These are phyloP conservation scores for Bucco capensis DNA, from an alignment of 2,113 vertebrate genomes.

Conservation along the genomic window DNA sequence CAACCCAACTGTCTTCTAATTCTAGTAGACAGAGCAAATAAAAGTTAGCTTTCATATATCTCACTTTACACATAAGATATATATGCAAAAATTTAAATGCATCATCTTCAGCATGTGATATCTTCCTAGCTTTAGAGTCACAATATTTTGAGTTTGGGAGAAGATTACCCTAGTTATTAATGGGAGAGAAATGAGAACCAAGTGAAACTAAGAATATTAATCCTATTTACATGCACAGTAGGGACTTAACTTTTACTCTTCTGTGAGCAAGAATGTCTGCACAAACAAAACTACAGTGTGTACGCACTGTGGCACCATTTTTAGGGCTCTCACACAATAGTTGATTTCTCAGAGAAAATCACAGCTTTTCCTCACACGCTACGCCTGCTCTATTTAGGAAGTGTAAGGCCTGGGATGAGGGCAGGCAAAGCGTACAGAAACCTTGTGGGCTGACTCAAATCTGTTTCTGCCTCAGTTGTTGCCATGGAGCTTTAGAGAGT, in stretches of 20 bases:
- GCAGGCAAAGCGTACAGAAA: conserved; percentile 12
- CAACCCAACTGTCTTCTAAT: not conserved
- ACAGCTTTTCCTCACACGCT: not conserved
- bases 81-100: not conserved
- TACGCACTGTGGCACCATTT: not conserved
- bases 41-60: not conserved
- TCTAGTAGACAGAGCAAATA: not conserved
- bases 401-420: not conserved
- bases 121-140: not conserved
- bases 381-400: conserved; percentile 11
- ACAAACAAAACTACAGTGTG: not conserved
- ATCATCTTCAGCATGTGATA: not conserved
- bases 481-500: conserved; percentile 35
- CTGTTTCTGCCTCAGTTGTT: conserved; percentile 36
- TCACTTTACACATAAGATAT: not conserved
- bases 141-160: not conserved
- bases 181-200: not conserved
- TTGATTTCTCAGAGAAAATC: conserved; percentile 23
- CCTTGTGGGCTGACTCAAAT: not conserved
- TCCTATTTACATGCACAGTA: not conserved
- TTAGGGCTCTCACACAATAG: not conserved
- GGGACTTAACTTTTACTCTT: not conserved
- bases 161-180: not conserved
- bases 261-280: not conserved
- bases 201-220: not conserved